Base-by-base conservation (phyloP, 2,888 invertebrate genomes). In the Leistus spinibarbis region DNA sequence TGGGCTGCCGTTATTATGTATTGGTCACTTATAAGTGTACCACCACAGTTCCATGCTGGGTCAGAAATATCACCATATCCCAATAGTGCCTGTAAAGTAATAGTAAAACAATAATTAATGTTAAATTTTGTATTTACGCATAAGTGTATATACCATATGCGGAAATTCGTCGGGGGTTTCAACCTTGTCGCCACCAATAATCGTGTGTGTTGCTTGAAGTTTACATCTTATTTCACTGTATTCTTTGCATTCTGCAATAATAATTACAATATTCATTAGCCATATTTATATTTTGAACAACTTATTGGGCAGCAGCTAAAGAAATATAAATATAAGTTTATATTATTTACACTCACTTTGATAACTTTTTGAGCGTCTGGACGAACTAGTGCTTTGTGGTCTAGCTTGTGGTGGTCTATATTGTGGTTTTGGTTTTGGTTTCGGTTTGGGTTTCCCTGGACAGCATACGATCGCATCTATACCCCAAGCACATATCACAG, bases 1-100 rank as follows among this genome's bases (percentile, higher is more conserved):
- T 93, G 93, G 0, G 91, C 92, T 0, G 92, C 92, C 0, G 92
- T 91, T 2, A 93, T 81, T 27, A 93, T 89, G 82, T 88, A 92
- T 5, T 85, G 85, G 0, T 90, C 81, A 69, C 90, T 90, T 73
- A 93, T 89, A 5, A 93, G 85, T 10, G 89, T 88, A 0, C 92
- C 93, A 0, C 93, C 93, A 79, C 93, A 93, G 2, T 81, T 80
- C 87, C 90, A 90, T 0, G 16, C 81, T 65, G 24, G 64, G 1
- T 57, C 57, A 20, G 56, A 76, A 62, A 71, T 71, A 54, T 76
- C 77, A 16, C 81, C 83, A 77, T 80, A 83, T 1, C 84, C 84
- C 56, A 84, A 77, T 19, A 82, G 81, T 22, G 84, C 83, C 83
- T 83, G 54, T 40, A 13, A 64, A 64, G 24, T 64, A 23, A n/a